Evolutionary conservation across 2,797 vertebrate genomes (phyloP), one percentile per base, ranked within the genome.

Genomic region (Coluber constrictor): DNA sequence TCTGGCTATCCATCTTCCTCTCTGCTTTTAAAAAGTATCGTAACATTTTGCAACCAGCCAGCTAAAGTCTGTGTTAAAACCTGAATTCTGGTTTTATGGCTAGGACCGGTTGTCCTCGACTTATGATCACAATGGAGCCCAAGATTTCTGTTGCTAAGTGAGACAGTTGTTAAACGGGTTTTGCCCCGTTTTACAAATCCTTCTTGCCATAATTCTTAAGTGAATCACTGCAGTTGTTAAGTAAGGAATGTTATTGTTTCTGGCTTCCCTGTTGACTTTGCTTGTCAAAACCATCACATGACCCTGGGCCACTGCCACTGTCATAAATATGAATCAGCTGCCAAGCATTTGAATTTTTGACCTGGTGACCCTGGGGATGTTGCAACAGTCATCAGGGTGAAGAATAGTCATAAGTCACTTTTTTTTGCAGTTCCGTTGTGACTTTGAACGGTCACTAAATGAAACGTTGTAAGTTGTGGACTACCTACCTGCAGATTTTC

Each of bases 371-470:
- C 13, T 66, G 61, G 27, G 11, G 11, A 29, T 63, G 27, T 0
- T 63, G 27, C 11, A 29, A n/a, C 27, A 29, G 61, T 66, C 1
- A 4, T 29, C 3, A 66, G 61, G 11, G 27, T 29, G 29, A 66
- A 66, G 13, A 66, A 66, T 66, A 66, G 27, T 66, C 61, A 29
- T 63, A 66, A 5, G 27, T 66, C 11, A 66, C 27, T 5, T 10
- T 25, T 25, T 10, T n/a, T 0, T 0, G 1, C 27, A 11, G 61
- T 66, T 12, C 27, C 0, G 0, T 66, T 66, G 27, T 29, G 4
- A 5, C 27, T n/a, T 66, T 13, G 11, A 63, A 5, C 10, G 4
- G 25, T 61, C 60, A 61, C 60, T 61, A 11, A 61, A 61, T 27
- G 60, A 61, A 61, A 10, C 10, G 60, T 27, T 61, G 3, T 61